A percentile compares a stretch with the other conserved stretches of the same genome.
phyloP scores from a whole-genome alignment of 1,140 invertebrate genomes.

The Bombus waltoni region DNA sequence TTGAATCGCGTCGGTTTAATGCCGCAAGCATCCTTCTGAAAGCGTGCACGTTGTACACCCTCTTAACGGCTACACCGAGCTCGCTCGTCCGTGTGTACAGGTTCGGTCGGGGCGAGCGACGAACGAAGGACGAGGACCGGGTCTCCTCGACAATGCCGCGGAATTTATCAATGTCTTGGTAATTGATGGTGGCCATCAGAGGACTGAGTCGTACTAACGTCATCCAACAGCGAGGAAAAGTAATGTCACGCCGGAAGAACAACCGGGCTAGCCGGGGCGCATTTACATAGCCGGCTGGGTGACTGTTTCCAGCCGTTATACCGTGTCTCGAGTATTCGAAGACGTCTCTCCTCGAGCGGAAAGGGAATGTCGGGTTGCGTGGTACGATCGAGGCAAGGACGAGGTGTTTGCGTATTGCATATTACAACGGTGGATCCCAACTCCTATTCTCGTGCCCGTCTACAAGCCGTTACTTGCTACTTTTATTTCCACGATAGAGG shows the following conservation, averaged over 20 bases:
- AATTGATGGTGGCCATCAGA: slow-evolving; percentile 50
- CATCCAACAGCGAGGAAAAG: slow-evolving; percentile 34
- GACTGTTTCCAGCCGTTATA: background rate
- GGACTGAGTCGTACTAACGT: slow-evolving; percentile 15
- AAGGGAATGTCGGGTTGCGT: slow-evolving; percentile 18
- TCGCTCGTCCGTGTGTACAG: background rate
- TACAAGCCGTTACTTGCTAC: slow-evolving; percentile 41
- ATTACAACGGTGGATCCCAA: slow-evolving; percentile 6
- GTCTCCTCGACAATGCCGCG: slow-evolving; percentile 37
- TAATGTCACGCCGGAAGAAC: slow-evolving; percentile 42
- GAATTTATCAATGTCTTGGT: slow-evolving; percentile 55
- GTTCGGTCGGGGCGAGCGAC: background rate
- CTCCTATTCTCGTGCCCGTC: slow-evolving; percentile 7
- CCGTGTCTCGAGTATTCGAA: slow-evolving; percentile 16
- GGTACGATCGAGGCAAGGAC: background rate
- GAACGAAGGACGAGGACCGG: slow-evolving; percentile 1
- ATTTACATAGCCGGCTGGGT: slow-evolving; percentile 26
- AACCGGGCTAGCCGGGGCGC: background rate
- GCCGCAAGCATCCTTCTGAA: slow-evolving; percentile 4
- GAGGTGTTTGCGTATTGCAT: slow-evolving; percentile 41
- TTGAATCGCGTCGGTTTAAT: slow-evolving; percentile 25
- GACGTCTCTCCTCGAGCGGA: slow-evolving; percentile 38
- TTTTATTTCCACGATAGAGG: slow-evolving; percentile 66
- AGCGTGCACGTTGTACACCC: background rate
- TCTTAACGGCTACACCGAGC: background rate